Percentiles rank a stretch among this genome's conserved stretches.
These are phyloP conservation scores for Pica pica DNA, from an alignment of 2,113 vertebrate genomes.

Conservation along the genomic window DNA sequence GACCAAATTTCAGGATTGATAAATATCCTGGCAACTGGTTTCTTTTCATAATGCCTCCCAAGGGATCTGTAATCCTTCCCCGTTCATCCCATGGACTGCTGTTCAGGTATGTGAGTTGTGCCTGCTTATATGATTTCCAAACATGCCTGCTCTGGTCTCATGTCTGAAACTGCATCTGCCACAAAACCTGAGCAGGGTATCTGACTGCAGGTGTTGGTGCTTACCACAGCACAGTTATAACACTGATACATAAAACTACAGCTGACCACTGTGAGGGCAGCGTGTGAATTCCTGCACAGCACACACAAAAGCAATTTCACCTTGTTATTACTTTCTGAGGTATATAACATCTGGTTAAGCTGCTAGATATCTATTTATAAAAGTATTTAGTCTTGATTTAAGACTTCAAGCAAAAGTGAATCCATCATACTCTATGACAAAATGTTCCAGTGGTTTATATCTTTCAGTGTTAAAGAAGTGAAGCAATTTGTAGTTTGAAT, in stretches of 20 bases:
- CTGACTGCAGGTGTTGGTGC: not conserved
- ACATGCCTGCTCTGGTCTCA: not conserved
- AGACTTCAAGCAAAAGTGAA: not conserved
- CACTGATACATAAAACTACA: not conserved
- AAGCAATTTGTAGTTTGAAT: slow-evolving; percentile 41
- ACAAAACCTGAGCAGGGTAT: not conserved
- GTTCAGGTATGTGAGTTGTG: not conserved
- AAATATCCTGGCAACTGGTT: not conserved
- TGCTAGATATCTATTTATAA: slow-evolving; percentile 13
- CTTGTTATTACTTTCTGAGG: not conserved
- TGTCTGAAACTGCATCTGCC: not conserved
- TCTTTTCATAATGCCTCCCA: not conserved
- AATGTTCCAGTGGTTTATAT: slow-evolving; percentile 25
- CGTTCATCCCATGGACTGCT: accelerated
- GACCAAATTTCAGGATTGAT: not conserved
- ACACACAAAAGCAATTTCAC: not conserved
- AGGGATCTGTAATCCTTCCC: not conserved
- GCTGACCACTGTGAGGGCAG: not conserved
- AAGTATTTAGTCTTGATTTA: slow-evolving; percentile 32
- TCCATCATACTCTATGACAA: not conserved
- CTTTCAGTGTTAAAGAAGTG: not conserved
- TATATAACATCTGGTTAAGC: not conserved
- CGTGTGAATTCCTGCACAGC: not conserved
- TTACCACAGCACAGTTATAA: not conserved
- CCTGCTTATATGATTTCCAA: not conserved